Conservation (phyloP, 2,113 vertebrate species). For the Mesitornis unicolor region DNA sequence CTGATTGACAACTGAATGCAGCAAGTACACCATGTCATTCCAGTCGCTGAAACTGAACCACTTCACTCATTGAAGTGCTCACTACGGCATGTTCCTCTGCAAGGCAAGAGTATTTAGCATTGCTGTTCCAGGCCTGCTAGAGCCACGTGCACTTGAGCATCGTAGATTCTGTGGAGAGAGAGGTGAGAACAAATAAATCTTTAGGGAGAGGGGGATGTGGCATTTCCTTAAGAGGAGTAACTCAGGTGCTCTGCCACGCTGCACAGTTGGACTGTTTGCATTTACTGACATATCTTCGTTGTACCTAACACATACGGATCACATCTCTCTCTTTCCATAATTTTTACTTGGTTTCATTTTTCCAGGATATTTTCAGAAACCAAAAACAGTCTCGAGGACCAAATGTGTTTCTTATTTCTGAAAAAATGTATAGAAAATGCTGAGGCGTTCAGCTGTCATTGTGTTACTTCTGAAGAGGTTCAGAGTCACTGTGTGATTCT, state of each 20-base stretch:
- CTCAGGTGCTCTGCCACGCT: neutral
- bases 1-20: neutral
- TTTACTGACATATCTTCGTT: neutral
- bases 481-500: slow-evolving; percentile 58
- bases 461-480: slow-evolving; percentile 4
- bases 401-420: slow-evolving; percentile 42
- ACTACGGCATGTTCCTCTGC: neutral
- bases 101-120: neutral
- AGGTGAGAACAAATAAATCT: neutral
- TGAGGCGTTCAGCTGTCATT: slow-evolving; percentile 16
- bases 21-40: neutral
- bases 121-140: neutral
- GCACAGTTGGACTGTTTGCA: neutral
- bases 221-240: neutral
- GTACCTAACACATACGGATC: neutral
- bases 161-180: neutral
- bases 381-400: slow-evolving; percentile 52
- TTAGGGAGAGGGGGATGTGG: neutral
- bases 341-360: neutral
- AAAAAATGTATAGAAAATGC: neutral
- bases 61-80: neutral
- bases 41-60: neutral
- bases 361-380: slow-evolving; percentile 11
- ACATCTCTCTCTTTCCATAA: neutral
- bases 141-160: neutral